These are phyloP conservation scores for Nineta flava DNA, from an alignment of 2,888 invertebrate genomes.

Conservation along the genomic window DNA sequence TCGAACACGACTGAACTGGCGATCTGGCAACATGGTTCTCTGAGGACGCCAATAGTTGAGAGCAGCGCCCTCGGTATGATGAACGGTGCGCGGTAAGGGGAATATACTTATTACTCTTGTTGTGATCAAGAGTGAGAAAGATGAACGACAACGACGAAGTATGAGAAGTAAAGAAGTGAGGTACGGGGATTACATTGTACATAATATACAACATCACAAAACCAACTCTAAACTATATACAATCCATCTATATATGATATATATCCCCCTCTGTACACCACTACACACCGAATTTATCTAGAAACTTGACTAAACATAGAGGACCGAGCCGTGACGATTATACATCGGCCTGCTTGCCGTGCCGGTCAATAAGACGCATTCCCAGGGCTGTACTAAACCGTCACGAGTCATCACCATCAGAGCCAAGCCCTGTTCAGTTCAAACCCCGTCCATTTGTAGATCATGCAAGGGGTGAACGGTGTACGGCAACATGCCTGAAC, in stretches of 20 bases:
- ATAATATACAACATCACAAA: too few relatives aligned
- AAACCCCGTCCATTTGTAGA: constrained; percentile 29
- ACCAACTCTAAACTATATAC: background rate
- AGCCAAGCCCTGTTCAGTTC: constrained; percentile 30
- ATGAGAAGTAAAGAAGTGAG: too few relatives aligned
- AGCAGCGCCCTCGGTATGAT: constrained; percentile 26
- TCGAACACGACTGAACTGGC: constrained; percentile 21
- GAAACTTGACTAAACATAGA: background rate
- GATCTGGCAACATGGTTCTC: constrained; percentile 30
- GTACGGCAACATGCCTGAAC: background rate
- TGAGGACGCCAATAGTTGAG: constrained; percentile 25
- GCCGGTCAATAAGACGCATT: constrained; percentile 29
- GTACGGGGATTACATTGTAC: too few relatives aligned
- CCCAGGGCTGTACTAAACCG: constrained; percentile 21
- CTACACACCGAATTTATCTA: background rate
- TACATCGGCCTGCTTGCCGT: background rate
- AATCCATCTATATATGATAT: background rate
- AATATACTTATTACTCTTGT: constrained; percentile 6
- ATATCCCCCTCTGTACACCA: background rate
- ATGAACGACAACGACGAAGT: too few relatives aligned
- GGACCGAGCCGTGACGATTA: constrained; percentile 24
- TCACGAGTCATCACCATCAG: constrained; percentile 9
- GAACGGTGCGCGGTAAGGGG: constrained; percentile 20
- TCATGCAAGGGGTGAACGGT: constrained; percentile 17
- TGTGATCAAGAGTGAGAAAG: too few relatives aligned